A percentile compares a stretch with the other conserved stretches of the same genome.
phyloP scores from a whole-genome alignment of 2,113 vertebrate genomes.

The Podarcis raffonei region DNA sequence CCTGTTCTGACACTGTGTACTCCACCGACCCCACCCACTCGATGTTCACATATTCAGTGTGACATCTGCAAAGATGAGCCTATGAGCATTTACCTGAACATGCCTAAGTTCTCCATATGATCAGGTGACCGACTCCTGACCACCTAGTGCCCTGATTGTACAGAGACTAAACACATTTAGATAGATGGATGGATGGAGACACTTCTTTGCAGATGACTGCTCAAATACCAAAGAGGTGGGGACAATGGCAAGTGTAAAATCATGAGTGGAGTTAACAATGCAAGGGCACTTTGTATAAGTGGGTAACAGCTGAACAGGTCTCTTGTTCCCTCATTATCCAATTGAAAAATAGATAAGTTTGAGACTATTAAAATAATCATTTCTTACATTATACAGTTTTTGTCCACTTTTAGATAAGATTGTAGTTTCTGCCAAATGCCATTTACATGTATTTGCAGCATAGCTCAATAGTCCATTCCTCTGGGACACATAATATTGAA shows the following conservation, averaged over 20 bases:
- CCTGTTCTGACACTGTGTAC: background rate
- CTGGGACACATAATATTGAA: conserved; percentile 1
- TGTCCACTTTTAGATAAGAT: background rate
- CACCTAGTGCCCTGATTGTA: background rate
- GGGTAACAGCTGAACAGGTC: background rate
- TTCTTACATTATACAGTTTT: conserved; percentile 39
- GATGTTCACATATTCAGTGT: too few species aligned
- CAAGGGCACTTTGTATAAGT: background rate
- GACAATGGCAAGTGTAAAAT: background rate
- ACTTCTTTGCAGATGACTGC: background rate
- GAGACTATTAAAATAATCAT: conserved; percentile 40
- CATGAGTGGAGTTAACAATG: background rate
- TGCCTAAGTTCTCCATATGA: background rate
- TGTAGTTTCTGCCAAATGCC: background rate
- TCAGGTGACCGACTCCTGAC: background rate
- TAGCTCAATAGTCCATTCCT: conserved; percentile 1
- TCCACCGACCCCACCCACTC: too few species aligned
- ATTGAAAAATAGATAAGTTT: conserved; percentile 29
- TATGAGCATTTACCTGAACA: background rate
- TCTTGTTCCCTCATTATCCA: conserved; percentile 33
- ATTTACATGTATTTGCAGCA: background rate
- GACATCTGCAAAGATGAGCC: background rate
- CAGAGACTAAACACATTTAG: background rate
- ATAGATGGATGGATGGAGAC: background rate
- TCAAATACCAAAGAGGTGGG: background rate